Conservation (phyloP, 2,888 invertebrate genomes). For the Parnassius glacialis region DNA sequence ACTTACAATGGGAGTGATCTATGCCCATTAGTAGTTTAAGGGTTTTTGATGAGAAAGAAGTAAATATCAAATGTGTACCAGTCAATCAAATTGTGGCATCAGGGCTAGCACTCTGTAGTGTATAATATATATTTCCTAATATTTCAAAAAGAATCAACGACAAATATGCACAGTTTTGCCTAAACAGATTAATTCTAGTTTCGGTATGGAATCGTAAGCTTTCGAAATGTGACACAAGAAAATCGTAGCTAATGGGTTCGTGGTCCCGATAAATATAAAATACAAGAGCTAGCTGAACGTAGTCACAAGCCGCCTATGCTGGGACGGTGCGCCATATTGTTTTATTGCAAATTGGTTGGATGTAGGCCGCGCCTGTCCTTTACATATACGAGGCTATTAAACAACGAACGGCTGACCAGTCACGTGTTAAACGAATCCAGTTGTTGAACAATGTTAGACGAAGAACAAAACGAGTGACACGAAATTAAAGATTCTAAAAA, state of each 20-base stretch:
- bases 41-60: too few species aligned
- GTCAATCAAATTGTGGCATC: too few species aligned
- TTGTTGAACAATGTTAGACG: slow-evolving; percentile 66
- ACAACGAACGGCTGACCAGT: slow-evolving; percentile 71
- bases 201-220: slow-evolving; percentile 41
- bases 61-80: too few species aligned
- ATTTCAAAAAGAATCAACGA: too few species aligned
- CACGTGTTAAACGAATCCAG: slow-evolving; percentile 79
- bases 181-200: slow-evolving; percentile 48
- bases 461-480: slow-evolving; percentile 39
- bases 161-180: background rate
- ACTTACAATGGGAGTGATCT: too few species aligned
- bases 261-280: slow-evolving; percentile 51
- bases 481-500: slow-evolving; percentile 41
- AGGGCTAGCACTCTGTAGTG: too few species aligned
- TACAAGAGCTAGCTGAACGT: slow-evolving; percentile 35
- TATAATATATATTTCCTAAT: too few species aligned
- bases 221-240: slow-evolving; percentile 55
- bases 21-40: too few species aligned
- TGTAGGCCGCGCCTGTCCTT: slow-evolving; percentile 76
- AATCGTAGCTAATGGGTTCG: slow-evolving; percentile 56
- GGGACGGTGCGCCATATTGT: slow-evolving; percentile 69
- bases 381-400: slow-evolving; percentile 79
- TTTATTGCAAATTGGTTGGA: slow-evolving; percentile 81
- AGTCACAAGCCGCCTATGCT: slow-evolving; percentile 55